Conservation (phyloP, 1,140 invertebrate species). For the Bicyclus anynana region DNA sequence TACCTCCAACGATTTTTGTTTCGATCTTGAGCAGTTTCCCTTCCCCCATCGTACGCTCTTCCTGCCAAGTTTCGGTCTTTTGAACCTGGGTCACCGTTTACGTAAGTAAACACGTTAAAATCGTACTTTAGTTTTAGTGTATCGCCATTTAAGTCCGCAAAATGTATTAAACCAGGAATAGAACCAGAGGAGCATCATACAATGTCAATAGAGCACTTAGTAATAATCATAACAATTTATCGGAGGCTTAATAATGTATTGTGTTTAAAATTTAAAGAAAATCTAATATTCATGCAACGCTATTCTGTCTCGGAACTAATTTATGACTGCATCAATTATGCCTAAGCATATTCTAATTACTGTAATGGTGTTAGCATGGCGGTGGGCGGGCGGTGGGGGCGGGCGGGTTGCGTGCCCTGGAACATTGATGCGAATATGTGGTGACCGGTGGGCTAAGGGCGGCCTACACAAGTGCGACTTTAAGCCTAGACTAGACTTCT, state of each 20-base stretch:
- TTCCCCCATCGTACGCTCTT: too few species aligned
- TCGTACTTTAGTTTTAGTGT: too few species aligned
- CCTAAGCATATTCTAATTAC: conserved; percentile 53
- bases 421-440: conserved; percentile 39
- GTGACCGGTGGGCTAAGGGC: conserved; percentile 29
- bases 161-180: too few species aligned
- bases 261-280: conserved; percentile 18
- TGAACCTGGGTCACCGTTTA: too few species aligned
- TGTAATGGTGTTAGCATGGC: conserved; percentile 47
- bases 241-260: background rate
- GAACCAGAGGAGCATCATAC: too few species aligned
- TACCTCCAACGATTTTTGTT: too few species aligned
- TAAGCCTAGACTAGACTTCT: background rate
- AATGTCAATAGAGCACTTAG: too few species aligned
- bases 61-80: too few species aligned
- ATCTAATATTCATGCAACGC: conserved; percentile 23
- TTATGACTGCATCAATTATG: conserved; percentile 43
- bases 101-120: too few species aligned
- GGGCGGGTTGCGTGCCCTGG: conserved; percentile 33
- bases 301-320: conserved; percentile 38
- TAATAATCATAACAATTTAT: too few species aligned
- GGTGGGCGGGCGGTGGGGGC: conserved; percentile 13
- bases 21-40: too few species aligned
- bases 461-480: background rate
- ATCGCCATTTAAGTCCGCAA: too few species aligned